Base-by-base conservation (phyloP, 2,888 invertebrate genomes). In the Teleogryllus oceanicus region DNA sequence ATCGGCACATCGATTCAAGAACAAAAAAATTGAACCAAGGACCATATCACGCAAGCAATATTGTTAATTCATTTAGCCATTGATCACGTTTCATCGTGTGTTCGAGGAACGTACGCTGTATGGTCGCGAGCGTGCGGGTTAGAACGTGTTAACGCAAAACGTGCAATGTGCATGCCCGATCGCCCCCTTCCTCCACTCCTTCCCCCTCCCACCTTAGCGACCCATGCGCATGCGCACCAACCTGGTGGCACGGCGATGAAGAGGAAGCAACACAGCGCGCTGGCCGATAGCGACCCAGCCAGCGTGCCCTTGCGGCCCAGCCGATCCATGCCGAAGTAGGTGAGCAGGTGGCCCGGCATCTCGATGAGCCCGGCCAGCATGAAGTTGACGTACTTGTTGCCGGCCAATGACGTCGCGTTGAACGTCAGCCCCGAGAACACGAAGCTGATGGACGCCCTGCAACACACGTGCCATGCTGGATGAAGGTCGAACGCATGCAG, bases 191-290 rank as follows among this genome's bases (percentile, higher is more conserved):
- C 37, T 8, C 37, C 8, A 37, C 8, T 37, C 37, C 37, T 8
- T 37, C 8, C 2, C 12, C 77, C 77, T 11, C 77, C 37, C 12
- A 11, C 77, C 77, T 24, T 11, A 1, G 18, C 77, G 24, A 11
- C 37, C 11, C 1, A 21, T 13, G 37, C 37, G 37, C 37, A 37
- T 37, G 37, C 37, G 37, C 37, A 85, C 87, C 88, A 86, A 91
- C 91, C 85, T 79, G 83, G 78, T 74, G 92, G 90, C 76, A 92
- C 85, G 84, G 92, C 91, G 49, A 92, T 89, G 83, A 92, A 89
- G 0, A 87, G 85, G 13, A 92, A 85, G 78, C 92, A 92, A n/a
- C 83, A 81, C 11, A 84, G 11, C 12, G 83, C 84, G 49, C 83
- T 83, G 24, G 83, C 49, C 12, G 83, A 75, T 20, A 84, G 83